phyloP scores from a whole-genome alignment of 2,888 invertebrate genomes.

The Aphidoletes aphidimyza region DNA sequence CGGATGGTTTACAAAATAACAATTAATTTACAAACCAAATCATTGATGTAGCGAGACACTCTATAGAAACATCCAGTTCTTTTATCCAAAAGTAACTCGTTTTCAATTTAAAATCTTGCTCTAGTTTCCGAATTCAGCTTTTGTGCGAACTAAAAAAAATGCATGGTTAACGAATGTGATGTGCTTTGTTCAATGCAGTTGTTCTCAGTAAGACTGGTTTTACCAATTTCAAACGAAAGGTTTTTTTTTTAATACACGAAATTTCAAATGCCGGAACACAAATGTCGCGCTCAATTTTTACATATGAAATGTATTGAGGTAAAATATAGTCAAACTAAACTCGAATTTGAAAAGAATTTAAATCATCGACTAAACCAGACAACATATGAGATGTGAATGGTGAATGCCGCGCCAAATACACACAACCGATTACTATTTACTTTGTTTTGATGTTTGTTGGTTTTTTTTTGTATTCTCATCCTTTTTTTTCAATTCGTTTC shows the following conservation, averaged over 20 bases:
- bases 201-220: neutral
- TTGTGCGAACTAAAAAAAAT: neutral
- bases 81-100: neutral
- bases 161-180: neutral
- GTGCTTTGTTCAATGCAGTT: neutral
- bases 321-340: neutral
- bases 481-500: conserved; percentile 23
- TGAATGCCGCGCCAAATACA: neutral
- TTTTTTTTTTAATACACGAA: neutral
- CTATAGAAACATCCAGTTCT: conserved; percentile 14
- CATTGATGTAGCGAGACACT: neutral
- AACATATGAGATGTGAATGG: neutral
- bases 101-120: conserved; percentile 28
- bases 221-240: neutral
- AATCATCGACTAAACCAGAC: neutral
- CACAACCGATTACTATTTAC: conserved; percentile 18
- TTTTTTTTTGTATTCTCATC: conserved; percentile 15
- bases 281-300: neutral
- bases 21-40: neutral
- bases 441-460: conserved; percentile 45
- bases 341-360: neutral
- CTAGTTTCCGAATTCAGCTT: neutral
- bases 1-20: neutral
- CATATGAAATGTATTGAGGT: neutral
- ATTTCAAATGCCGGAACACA: conserved; percentile 22